Evolutionary conservation across 2,797 vertebrate species (phyloP), one percentile per base, ranked within the genome.

Genomic region (Meda fulgida): DNA sequence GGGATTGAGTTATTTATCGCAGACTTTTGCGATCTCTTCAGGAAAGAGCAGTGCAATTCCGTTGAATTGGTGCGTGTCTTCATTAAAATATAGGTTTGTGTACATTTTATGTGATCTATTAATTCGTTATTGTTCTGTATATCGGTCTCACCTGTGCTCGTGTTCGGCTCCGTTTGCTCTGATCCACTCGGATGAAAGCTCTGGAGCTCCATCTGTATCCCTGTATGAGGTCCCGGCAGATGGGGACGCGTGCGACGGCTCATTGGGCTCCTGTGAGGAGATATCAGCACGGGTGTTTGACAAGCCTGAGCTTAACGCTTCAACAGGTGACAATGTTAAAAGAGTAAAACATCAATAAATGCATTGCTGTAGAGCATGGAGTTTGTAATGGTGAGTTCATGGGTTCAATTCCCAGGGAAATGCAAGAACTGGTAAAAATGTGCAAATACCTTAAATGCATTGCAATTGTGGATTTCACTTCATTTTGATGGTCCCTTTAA

Each of bases 261-360:
- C 94, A 95, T 94, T 95, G 93, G 93, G 93, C 92, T 94, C 92
- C 93, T 93, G 94, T 93, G 93, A 95, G 91, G 88, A 95, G 93
- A 93, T 94, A 95, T 94, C 93, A 94, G 93, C 92, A 90, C 93
- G 93, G 93, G 93, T 95, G 94, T 94, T 94, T 92, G 90, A 93
- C 94, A 95, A 92, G 92, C 92, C 94, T 95, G 93, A 92, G 89
- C 92, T 84, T 3, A n/a, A 13, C 13, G 11, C 13, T 8, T 26
- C n/a, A 76, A 55, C 48, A 36, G 31, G 31, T 36, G 48, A 60
- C 76, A 75, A 11, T 55, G 11, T 7, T 55, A 16, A 76, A 55
- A 36, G 48, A 19, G 6, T 8, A 63, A 73, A 75, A 69, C 9
- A 51, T 1, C 38, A 13, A 14, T 51, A 36, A 66, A 31, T 36